Evolutionary conservation across 2,113 vertebrate species (phyloP).

Genomic region (Sialia sialis): DNA sequence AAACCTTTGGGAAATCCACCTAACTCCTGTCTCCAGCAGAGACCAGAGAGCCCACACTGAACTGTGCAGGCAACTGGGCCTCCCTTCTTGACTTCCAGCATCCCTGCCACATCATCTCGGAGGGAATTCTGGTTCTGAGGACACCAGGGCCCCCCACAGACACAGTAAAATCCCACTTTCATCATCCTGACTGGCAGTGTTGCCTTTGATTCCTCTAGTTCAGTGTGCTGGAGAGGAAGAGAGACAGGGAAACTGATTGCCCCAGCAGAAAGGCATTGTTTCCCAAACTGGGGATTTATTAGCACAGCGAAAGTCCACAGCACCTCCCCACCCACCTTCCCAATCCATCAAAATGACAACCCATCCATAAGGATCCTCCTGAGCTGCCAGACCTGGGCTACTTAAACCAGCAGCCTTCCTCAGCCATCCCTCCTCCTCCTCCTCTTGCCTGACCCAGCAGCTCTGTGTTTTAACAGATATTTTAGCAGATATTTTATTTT

Average conservation of each 20-base stretch:
- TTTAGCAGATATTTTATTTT: too few species aligned
- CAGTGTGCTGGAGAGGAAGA: not conserved
- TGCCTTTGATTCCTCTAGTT: not conserved
- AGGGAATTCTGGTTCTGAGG: not conserved
- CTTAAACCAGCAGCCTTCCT: not conserved
- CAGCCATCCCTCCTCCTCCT: not conserved
- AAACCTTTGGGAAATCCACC: not conserved
- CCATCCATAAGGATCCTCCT: not conserved
- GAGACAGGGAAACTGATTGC: not conserved
- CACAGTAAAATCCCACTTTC: not conserved
- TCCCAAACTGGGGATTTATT: not conserved
- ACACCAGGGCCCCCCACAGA: not conserved
- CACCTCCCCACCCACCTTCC: not conserved
- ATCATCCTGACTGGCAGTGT: not conserved
- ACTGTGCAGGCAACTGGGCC: not conserved
- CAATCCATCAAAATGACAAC: not conserved
- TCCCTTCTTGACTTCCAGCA: not conserved
- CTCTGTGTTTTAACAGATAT: not conserved
- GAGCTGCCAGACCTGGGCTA: not conserved
- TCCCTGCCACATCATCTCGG: rapidly evolving
- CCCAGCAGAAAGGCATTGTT: not conserved
- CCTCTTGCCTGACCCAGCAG: not conserved
- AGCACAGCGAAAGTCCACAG: not conserved
- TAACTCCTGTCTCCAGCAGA: not conserved
- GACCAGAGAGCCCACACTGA: not conserved